Conservation (phyloP, 2,113 vertebrate species). For the Columbina picui region DNA sequence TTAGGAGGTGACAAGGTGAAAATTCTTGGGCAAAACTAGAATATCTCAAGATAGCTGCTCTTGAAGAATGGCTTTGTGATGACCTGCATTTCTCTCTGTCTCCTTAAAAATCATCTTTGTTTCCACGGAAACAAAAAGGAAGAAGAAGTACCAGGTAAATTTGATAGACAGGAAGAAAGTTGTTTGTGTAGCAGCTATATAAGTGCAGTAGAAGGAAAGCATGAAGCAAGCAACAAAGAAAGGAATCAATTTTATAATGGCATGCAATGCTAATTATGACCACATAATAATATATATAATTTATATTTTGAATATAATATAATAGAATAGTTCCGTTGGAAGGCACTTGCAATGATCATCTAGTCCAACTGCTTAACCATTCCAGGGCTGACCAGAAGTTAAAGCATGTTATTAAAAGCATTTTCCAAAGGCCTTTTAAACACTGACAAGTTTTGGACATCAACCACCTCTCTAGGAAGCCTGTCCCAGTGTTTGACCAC, state of each 20-base stretch:
- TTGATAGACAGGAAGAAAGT: neutral
- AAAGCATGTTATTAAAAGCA: neutral
- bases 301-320: neutral
- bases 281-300: neutral
- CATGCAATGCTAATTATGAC: neutral
- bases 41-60: neutral
- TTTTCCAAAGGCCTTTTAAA: neutral
- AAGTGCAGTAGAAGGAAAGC: neutral
- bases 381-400: neutral
- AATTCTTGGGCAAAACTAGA: neutral
- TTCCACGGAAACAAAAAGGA: slow-evolving; percentile 32
- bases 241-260: neutral
- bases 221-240: neutral
- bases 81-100: neutral
- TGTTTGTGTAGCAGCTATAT: neutral
- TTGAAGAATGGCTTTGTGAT: neutral
- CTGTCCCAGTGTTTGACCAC: neutral
- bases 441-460: too few species aligned
- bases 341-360: rapidly evolving
- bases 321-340: neutral
- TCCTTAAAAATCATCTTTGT: neutral
- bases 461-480: neutral
- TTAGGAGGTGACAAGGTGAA: neutral
- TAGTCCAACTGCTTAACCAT: neutral
- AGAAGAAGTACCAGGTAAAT: neutral